Base-by-base conservation (phyloP, 2,113 vertebrate genomes). In the Penelope pileata region DNA sequence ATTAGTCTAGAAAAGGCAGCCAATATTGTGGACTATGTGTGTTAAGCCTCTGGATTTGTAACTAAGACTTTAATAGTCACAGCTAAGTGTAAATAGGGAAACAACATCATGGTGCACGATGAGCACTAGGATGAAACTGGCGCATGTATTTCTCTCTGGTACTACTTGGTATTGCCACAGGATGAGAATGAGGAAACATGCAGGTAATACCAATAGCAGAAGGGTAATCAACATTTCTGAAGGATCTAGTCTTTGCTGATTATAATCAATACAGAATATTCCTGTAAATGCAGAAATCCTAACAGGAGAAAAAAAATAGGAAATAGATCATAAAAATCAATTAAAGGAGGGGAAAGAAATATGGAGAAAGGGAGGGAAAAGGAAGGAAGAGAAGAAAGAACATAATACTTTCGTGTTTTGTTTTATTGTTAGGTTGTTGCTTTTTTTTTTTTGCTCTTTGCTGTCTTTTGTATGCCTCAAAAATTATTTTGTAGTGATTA, bases 71-170 rank as follows among this genome's bases (percentile, higher is more conserved):
- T 40, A 59, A 54, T 58, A 74, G 62, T 70, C 16, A 51, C 36
- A 29, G 2, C 26, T 38, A 22, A 45, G 10, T 54, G 17, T 34
- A 90, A 76, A 77, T 29, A 34, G 2, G 9, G 19, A 72, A 81
- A 23, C 51, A 47, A 6, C 22, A 30, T 29, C 0, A 0, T 63
- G 26, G 14, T 29, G 75, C 14, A 62, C 6, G 50, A 17, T 4
- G 11, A 30, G 24, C 14, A 40, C 8, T 36, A 12, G 34, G 77
- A 59, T 43, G 23, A 42, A 81, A 48, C 22, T 32, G 8, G 8
- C 16, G 12, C 40, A 3, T 18, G 5, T 54, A 16, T 87, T 80
- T 84, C 43, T 90, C 10, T 32, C 38, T 73, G 27, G 26, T 60
- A 32, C 18, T 86, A 8, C 62, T 60, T 83, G 47, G 6, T 40